Conservation (phyloP, 2,888 invertebrate genomes). For the Unio pictorum region DNA sequence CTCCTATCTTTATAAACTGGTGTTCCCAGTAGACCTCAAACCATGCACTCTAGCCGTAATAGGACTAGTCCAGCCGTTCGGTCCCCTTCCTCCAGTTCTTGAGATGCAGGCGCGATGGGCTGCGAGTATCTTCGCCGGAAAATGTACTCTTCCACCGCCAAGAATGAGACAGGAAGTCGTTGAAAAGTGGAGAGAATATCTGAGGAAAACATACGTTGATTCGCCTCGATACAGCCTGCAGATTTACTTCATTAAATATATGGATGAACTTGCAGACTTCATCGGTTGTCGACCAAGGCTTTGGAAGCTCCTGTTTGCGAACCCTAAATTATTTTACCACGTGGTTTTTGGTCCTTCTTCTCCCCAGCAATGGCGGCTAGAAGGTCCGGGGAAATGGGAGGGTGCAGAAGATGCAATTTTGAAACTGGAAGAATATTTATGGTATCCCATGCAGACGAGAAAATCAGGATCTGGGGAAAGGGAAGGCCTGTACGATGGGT, state of each 20-base stretch:
- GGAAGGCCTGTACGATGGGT: constrained; percentile 46
- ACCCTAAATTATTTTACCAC: constrained; percentile 36
- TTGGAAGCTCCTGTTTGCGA: constrained; percentile 37
- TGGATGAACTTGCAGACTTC: constrained; percentile 31
- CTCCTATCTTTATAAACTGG: constrained; percentile 40
- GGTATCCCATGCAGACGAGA: constrained; percentile 43
- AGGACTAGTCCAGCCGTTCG: constrained; percentile 50
- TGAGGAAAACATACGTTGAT: constrained; percentile 38
- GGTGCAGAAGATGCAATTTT: constrained; percentile 38
- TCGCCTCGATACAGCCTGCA: constrained; percentile 43
- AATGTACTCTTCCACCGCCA: constrained; percentile 29
- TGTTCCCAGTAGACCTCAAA: constrained; percentile 37
- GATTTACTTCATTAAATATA: constrained; percentile 46
- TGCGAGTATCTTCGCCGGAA: constrained; percentile 36
- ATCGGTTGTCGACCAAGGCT: constrained; percentile 44
- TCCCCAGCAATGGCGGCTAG: constrained; percentile 45
- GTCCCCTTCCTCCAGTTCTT: constrained; percentile 42
- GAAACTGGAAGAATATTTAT: constrained; percentile 34
- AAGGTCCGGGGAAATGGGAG: constrained; percentile 44
- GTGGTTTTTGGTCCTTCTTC: constrained; percentile 37
- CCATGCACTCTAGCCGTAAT: constrained; percentile 42
- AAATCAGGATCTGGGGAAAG: constrained; percentile 34
- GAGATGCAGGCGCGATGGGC: constrained; percentile 49
- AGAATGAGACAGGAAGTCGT: constrained; percentile 17
- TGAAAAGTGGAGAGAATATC: constrained; percentile 31